Base-by-base conservation (phyloP, 1,140 invertebrate species). In the Formica exsecta region DNA sequence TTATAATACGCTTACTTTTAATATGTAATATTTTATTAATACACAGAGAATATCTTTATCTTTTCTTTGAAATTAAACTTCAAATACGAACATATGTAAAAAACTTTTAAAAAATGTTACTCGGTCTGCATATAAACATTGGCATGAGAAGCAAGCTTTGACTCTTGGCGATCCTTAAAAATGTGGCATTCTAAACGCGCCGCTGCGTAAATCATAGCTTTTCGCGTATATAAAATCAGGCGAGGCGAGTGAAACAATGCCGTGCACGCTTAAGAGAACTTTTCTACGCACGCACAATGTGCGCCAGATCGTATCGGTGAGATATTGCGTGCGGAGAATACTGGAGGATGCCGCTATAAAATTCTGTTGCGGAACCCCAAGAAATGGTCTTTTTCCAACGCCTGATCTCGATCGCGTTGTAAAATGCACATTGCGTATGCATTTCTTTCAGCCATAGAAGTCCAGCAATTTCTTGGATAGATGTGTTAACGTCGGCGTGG, bases 221-320 rank as follows among this genome's bases (percentile, higher is more conserved):
- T 70, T 70, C 64, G 64, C 32, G 22, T 41, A 48, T 29, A 19
- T 70, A 66, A 38, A 80, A 70, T 57, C 44, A 51, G 48, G 25
- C 19, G 36, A 22, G 48, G 25, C 44, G 48, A 57, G 62, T 13
- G 48, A 81, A 71, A 81, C 77, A 81, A 81, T 81, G 48, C 64
- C 41, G 48, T 36, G 66, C 65, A 81, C 66, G 77, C 81, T 86
- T 80, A 54, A 80, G 62, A 73, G 74, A 80, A 86, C 75, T 86
- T 86, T 87, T 77, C 83, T 87, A 87, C 48, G 59, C 66, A 80
- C 32, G 84, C 85, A 87, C 86, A 87, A 87, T 87, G 75, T 87
- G 61, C 66, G 74, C 44, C 38, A 87, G 85, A 87, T 87, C 85
- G 59, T 41, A 51, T 22, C 61, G 4, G 29, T 51, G 59, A 87